A percentile compares a stretch with the other conserved stretches of the same genome.
phyloP scores from a whole-genome alignment of 1,140 invertebrate species.

The Pentalonia nigronervosa region DNA sequence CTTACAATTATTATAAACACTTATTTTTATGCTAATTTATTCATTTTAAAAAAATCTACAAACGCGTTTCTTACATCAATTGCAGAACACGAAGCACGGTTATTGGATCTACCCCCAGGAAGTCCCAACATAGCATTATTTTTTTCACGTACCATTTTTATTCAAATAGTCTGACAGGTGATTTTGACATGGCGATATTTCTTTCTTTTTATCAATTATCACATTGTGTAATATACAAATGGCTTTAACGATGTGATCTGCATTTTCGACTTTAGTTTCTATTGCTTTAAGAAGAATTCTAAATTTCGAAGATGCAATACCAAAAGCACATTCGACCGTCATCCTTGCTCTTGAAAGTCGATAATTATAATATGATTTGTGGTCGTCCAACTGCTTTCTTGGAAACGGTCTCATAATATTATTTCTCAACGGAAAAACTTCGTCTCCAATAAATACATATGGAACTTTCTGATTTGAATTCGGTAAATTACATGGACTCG shows the following conservation, averaged over 20 bases:
- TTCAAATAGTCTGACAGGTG: not conserved
- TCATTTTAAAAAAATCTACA: not conserved
- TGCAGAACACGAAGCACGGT: not conserved
- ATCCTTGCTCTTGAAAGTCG: slow-evolving; percentile 61
- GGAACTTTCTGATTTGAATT: slow-evolving; percentile 58
- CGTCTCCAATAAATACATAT: slow-evolving; percentile 62
- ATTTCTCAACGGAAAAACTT: slow-evolving; percentile 62
- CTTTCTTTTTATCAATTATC: not conserved
- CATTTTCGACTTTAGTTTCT: slow-evolving; percentile 31
- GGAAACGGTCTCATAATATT: slow-evolving; percentile 63
- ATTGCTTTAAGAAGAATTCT: slow-evolving; percentile 63
- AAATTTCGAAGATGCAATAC: slow-evolving; percentile 65
- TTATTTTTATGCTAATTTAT: not conserved
- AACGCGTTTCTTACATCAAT: not conserved
- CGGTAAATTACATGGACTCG: not conserved
- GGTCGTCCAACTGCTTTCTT: slow-evolving; percentile 45
- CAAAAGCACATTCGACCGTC: slow-evolving; percentile 65
- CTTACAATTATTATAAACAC: too few species aligned
- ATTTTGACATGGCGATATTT: not conserved
- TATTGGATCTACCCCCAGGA: not conserved
- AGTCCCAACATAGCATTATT: not conserved
- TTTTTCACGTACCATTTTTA: not conserved
- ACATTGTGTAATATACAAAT: slow-evolving; percentile 17
- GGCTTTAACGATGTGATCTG: not conserved
- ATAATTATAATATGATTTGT: slow-evolving; percentile 64